These are phyloP conservation scores for Syngnathoides biaculeatus DNA, from an alignment of 2,113 vertebrate genomes.

Conservation along the genomic window DNA sequence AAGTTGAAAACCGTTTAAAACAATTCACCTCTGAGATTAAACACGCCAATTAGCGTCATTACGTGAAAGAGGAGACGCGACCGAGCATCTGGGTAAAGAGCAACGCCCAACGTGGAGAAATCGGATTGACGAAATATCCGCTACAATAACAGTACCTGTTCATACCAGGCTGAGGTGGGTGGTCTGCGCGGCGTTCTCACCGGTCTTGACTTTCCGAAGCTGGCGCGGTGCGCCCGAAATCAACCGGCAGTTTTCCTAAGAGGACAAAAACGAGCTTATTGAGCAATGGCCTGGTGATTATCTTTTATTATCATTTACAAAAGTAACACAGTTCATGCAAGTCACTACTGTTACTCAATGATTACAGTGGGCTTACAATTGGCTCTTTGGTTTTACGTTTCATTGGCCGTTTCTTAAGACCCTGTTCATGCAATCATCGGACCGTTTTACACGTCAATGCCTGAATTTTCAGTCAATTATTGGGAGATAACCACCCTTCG, in stretches of 20 bases:
- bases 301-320: not conserved
- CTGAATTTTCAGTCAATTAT: too few species aligned
- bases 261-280: too few species aligned
- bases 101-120: constrained; percentile 14
- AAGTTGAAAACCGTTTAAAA: not conserved
- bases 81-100: not conserved
- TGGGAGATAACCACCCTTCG: too few species aligned
- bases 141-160: constrained; percentile 62
- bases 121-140: constrained; percentile 16
- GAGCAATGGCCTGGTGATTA: not conserved
- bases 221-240: constrained; percentile 29
- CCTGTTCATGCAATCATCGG: too few species aligned
- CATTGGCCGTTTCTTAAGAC: too few species aligned
- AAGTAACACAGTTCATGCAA: too few species aligned
- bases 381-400: too few species aligned
- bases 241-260: constrained; percentile 19
- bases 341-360: too few species aligned
- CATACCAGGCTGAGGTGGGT: constrained; percentile 25
- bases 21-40: not conserved
- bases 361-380: too few species aligned
- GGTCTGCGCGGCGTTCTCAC: constrained; percentile 56
- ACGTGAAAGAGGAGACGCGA: constrained; percentile 8
- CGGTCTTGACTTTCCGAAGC: constrained; percentile 59
- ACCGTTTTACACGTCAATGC: too few species aligned
- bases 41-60: not conserved